Percentiles rank a stretch among this genome's conserved stretches.
phyloP scores from a whole-genome alignment of 2,888 invertebrate species.

The Operophtera brumata region DNA sequence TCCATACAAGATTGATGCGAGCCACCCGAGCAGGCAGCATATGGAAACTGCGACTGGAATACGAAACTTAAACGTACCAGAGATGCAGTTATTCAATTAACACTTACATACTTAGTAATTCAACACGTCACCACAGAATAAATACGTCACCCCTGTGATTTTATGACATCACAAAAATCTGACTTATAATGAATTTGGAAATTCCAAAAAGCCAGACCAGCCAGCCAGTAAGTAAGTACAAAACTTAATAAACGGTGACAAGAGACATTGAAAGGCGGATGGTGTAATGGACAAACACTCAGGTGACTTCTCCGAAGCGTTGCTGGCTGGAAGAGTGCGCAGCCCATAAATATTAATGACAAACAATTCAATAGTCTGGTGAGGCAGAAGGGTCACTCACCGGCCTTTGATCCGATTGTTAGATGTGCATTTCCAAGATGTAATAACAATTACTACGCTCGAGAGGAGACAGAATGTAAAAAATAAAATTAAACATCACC shows the following conservation, averaged over 20 bases:
- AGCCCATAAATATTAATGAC: constrained; percentile 77
- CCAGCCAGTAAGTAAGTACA: constrained; percentile 41
- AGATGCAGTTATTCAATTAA: not conserved
- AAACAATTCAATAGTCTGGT: constrained; percentile 62
- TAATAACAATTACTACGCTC: constrained; percentile 67
- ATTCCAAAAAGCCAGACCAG: not conserved
- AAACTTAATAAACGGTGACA: constrained; percentile 27
- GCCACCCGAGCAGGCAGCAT: constrained; percentile 31
- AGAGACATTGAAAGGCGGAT: constrained; percentile 36
- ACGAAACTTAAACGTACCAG: constrained; percentile 36
- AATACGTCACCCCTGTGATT: not conserved
- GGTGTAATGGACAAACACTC: constrained; percentile 62
- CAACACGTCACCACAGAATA: too few relatives aligned
- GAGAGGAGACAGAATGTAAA: constrained; percentile 41
- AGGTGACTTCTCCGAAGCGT: constrained; percentile 66
- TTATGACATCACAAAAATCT: not conserved
- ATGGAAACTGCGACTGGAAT: constrained; percentile 55
- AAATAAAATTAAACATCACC: constrained; percentile 54
- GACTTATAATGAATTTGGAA: constrained; percentile 7
- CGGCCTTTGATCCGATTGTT: constrained; percentile 72
- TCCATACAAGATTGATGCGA: constrained; percentile 61
- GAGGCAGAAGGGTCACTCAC: constrained; percentile 60
- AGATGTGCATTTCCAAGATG: constrained; percentile 61
- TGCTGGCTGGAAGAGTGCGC: constrained; percentile 56
- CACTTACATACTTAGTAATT: not conserved